phyloP scores from a whole-genome alignment of 2,113 vertebrate species.

The Fregetta grallaria region DNA sequence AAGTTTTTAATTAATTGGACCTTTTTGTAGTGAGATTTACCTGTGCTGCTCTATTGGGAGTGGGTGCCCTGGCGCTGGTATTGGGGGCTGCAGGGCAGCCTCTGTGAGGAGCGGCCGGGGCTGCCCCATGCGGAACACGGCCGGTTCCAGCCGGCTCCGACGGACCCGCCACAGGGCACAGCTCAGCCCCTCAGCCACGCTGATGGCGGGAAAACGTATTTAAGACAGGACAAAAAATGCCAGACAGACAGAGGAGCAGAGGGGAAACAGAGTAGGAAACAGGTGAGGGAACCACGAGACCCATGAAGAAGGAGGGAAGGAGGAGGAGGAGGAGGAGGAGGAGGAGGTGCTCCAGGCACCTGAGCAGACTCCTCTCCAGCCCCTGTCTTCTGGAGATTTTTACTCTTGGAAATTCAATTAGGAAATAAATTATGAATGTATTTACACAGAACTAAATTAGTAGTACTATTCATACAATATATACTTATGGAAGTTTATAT shows the following conservation, averaged over 20 bases:
- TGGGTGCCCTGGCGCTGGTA: accelerated
- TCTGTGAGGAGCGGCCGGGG: background rate
- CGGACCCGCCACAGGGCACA: accelerated
- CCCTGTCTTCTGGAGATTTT: background rate
- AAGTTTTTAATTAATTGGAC: background rate
- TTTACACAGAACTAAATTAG: background rate
- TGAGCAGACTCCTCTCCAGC: background rate
- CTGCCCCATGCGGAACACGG: accelerated
- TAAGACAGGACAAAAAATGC: background rate
- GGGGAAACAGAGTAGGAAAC: background rate
- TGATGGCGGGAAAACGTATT: accelerated
- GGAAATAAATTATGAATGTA: background rate
- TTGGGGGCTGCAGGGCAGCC: accelerated
- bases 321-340: too few species aligned
- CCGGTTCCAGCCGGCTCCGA: accelerated
- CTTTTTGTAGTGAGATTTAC: background rate
- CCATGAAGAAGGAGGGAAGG: background rate
- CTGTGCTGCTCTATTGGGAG: background rate
- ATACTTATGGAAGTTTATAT: background rate
- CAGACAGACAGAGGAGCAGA: background rate
- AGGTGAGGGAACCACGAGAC: background rate
- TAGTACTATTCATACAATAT: background rate
- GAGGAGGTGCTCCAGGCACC: background rate
- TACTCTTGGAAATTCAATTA: background rate
- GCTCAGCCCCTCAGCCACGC: background rate